A percentile compares a stretch with the other conserved stretches of the same genome.
These are phyloP conservation scores for Arctia plantaginis DNA, from an alignment of 2,888 invertebrate species.

Conservation along the genomic window DNA sequence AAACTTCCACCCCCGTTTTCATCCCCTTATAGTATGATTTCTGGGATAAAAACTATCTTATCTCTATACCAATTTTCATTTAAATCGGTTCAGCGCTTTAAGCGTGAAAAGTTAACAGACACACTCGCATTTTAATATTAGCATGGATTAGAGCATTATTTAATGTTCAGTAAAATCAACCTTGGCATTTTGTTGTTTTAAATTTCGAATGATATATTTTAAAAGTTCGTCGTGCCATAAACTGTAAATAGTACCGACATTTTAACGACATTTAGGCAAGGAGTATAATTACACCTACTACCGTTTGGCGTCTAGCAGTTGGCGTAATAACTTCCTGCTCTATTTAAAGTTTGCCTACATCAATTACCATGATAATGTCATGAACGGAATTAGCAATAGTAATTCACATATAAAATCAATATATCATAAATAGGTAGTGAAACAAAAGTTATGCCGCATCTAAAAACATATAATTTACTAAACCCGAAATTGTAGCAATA, in stretches of 20 bases:
- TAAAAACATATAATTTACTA: not conserved
- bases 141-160: not conserved
- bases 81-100: too few relatives aligned
- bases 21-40: too few relatives aligned
- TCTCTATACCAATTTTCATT: too few relatives aligned
- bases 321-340: conserved; percentile 52
- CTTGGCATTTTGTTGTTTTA: not conserved
- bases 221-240: not conserved
- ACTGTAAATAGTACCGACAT: not conserved
- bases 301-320: not conserved
- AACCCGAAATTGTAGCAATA: not conserved
- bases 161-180: not conserved
- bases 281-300: not conserved
- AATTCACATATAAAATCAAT: conserved; percentile 11
- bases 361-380: conserved; percentile 47
- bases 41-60: too few relatives aligned
- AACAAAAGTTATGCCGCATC: not conserved
- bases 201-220: conserved; percentile 2
- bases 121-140: too few relatives aligned
- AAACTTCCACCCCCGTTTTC: too few relatives aligned
- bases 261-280: not conserved
- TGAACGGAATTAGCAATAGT: conserved; percentile 29
- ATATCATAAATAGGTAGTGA: conserved; percentile 26
- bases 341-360: conserved; percentile 47
- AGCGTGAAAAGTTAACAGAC: too few relatives aligned